Base-by-base conservation (phyloP, 2,888 invertebrate species). In the Zonitis immaculata region DNA sequence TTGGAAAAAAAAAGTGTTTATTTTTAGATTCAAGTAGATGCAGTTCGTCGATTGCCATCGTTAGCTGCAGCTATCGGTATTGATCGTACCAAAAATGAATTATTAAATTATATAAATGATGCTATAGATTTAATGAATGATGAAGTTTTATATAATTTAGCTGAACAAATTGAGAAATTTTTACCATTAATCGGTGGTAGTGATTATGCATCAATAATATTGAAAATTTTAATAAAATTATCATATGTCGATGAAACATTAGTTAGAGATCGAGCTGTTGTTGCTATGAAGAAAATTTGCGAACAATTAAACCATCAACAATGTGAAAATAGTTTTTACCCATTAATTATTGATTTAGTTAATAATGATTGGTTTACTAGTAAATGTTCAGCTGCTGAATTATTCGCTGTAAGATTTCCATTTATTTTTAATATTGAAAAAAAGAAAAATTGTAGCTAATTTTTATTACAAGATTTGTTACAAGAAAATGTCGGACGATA, bases 21-120 rank as follows among this genome's bases (percentile, higher is more conserved):
- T 49, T 62, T 82, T 79, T 78, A 84, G 83, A 78, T 69, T 1
- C 72, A 73, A 61, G 54, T 73, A 12, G 61, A 64, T 28, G 66
- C 70, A 20, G 64, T 70, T 1, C 69, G 66, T 52, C 66, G 65
- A 39, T 58, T 73, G 6, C 57, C 67, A 20, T 51, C 64, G 1
- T 54, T 74, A 26, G 73, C 73, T 1, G 60, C 65, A 22, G 65
- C 65, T 9, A 48, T 74, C 11, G 73, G 67, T 14, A 64, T 58
- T 42, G 63, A 70, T 53, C 56, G 56, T 14, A 72, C 73, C 3
- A 61, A 66, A 50, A 63, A 64, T 7, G 69, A 73, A 49, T 61
- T 75, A 14, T 56, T 73, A 0, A 69, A 71, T 0, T 68, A 63
- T 32, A 55, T 75, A 8, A 61, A 66, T 39, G 63, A 70, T 20